Percentiles rank a stretch among this genome's conserved stretches.
Evolutionary conservation across 2,797 vertebrate species (phyloP).

Genomic region (Hirundo rustica): DNA sequence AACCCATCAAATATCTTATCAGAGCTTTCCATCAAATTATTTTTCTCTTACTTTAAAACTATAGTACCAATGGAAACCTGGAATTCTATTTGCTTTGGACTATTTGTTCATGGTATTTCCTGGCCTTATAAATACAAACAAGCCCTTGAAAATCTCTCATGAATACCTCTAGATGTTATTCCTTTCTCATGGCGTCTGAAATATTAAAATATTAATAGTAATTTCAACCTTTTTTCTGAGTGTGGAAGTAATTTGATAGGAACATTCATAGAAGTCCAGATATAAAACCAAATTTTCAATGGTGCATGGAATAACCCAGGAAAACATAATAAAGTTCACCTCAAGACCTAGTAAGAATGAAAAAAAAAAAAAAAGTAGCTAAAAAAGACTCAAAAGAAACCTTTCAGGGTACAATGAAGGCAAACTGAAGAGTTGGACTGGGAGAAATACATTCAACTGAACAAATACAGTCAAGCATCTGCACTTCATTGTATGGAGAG

Average conservation of each 20-base stretch:
- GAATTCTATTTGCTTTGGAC: neutral
- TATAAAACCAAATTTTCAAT: neutral
- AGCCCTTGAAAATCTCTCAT: neutral
- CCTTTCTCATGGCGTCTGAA: neutral
- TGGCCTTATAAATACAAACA: neutral
- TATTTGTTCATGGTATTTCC: neutral
- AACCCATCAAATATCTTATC: neutral
- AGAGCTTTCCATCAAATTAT: neutral
- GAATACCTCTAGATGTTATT: neutral
- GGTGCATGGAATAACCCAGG: neutral
- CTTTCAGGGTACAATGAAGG: neutral
- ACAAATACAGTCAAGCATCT: neutral
- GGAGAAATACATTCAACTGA: neutral
- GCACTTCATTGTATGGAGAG: neutral
- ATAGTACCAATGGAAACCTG: neutral
- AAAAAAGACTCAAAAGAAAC: neutral
- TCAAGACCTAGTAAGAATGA: neutral
- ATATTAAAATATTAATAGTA: neutral
- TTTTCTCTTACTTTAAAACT: slow-evolving; percentile 28
- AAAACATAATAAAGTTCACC: neutral
- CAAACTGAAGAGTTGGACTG: neutral
- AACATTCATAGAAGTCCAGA: neutral
- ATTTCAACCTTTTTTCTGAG: neutral
- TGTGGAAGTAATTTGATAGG: neutral
- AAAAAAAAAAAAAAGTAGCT: neutral